Evolutionary conservation across 2,888 invertebrate genomes (phyloP).

Genomic region (Heliconius ismenius): DNA sequence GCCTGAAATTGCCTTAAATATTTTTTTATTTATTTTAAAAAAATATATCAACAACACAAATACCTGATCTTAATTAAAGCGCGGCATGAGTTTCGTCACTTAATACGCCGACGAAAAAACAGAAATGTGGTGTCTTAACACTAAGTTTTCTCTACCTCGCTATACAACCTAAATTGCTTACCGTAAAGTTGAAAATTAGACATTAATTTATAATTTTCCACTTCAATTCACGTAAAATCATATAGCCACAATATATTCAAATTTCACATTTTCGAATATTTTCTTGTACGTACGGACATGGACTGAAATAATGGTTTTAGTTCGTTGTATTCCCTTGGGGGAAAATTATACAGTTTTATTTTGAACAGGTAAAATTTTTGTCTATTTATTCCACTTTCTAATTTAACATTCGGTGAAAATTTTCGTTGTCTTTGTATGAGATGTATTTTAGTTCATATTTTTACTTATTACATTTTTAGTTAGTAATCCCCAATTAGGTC

Average conservation of each 20-base stretch:
- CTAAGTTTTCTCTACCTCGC: too few species aligned
- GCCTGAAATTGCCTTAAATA: too few species aligned
- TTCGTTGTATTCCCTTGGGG: neutral
- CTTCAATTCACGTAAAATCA: neutral
- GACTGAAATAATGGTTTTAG: constrained; percentile 1
- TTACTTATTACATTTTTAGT: neutral
- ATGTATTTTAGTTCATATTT: neutral
- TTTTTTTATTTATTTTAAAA: too few species aligned
- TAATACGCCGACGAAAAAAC: too few species aligned
- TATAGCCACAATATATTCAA: neutral
- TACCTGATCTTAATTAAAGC: too few species aligned
- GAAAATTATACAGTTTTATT: neutral
- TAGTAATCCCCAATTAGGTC: neutral
- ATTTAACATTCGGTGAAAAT: neutral
- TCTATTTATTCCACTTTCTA: neutral
- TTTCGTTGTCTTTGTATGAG: neutral
- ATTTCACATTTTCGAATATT: neutral
- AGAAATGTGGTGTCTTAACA: too few species aligned
- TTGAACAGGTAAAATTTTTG: neutral
- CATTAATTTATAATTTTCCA: too few species aligned
- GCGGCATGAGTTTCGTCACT: too few species aligned
- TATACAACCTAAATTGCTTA: too few species aligned
- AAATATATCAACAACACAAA: too few species aligned
- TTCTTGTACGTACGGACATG: neutral
- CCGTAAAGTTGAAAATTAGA: neutral